Evolutionary conservation across 2,888 invertebrate genomes (phyloP).

Genomic region (Melipona bicolor): DNA sequence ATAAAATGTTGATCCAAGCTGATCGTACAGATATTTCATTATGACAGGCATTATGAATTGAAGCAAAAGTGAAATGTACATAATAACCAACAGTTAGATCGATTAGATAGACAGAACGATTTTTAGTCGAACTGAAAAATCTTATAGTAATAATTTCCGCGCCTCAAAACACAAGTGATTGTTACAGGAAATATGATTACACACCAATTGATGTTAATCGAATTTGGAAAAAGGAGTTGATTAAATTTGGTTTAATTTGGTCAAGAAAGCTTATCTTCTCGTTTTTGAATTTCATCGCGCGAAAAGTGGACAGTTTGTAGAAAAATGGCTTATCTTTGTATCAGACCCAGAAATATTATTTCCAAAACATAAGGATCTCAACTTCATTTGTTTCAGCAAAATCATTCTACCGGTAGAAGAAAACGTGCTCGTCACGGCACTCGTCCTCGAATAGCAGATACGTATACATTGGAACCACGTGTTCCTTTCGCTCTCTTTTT

Average conservation of each 20-base stretch:
- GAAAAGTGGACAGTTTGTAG: constrained; percentile 32
- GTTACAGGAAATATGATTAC: no score
- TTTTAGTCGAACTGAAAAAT: neutral
- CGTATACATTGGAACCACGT: constrained; percentile 34
- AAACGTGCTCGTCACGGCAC: constrained; percentile 26
- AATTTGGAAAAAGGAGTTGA: neutral
- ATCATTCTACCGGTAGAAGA: constrained; percentile 68
- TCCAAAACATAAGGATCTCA: constrained; percentile 60
- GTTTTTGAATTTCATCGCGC: constrained; percentile 66
- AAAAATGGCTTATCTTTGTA: constrained; percentile 61
- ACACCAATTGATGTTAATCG: neutral
- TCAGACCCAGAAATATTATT: constrained; percentile 77
- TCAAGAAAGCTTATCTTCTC: constrained; percentile 49
- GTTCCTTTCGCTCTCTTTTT: constrained; percentile 57
- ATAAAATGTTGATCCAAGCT: neutral
- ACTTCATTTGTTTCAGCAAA: constrained; percentile 74
- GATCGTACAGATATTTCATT: neutral
- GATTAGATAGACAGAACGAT: neutral
- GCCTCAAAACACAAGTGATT: neutral
- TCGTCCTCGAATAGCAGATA: constrained; percentile 29
- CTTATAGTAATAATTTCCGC: neutral
- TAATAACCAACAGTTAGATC: no score
- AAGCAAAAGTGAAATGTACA: neutral
- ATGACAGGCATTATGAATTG: neutral
- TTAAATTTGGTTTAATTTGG: neutral